These are phyloP conservation scores for Apteryx mantelli DNA, from an alignment of 2,113 vertebrate genomes.

Conservation along the genomic window DNA sequence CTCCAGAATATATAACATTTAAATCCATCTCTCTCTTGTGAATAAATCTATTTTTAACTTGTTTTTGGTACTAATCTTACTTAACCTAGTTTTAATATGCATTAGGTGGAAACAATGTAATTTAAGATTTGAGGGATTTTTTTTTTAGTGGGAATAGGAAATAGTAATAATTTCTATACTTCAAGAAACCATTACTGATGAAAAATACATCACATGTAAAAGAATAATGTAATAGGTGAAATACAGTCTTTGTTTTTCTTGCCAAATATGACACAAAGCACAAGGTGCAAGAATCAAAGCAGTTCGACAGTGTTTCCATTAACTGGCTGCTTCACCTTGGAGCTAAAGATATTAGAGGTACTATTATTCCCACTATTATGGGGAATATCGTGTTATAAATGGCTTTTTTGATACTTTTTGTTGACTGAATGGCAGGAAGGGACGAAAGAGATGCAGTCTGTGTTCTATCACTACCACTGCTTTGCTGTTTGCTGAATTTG, in stretches of 20 bases:
- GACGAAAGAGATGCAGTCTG: neutral
- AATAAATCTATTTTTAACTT: conserved; percentile 47
- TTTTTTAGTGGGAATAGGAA: neutral
- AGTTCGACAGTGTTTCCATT: neutral
- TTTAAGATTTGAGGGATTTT: neutral
- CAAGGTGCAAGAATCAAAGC: neutral
- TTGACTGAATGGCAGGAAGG: neutral
- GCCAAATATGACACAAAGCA: neutral
- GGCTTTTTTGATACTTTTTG: fast-evolving
- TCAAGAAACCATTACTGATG: neutral
- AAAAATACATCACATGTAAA: neutral
- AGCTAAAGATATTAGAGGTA: neutral
- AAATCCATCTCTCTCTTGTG: conserved; percentile 1
- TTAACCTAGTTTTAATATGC: conserved; percentile 28
- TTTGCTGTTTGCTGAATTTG: neutral
- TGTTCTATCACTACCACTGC: neutral
- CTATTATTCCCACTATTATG: neutral
- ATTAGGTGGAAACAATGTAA: neutral
- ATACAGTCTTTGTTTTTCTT: neutral
- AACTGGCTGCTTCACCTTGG: neutral
- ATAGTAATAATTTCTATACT: neutral
- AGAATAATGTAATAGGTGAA: neutral
- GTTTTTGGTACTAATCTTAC: conserved; percentile 17
- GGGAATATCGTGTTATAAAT: neutral
- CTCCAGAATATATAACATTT: conserved; percentile 5